Base-by-base conservation (phyloP, 2,888 invertebrate species). In the Epirrhoe alternata region DNA sequence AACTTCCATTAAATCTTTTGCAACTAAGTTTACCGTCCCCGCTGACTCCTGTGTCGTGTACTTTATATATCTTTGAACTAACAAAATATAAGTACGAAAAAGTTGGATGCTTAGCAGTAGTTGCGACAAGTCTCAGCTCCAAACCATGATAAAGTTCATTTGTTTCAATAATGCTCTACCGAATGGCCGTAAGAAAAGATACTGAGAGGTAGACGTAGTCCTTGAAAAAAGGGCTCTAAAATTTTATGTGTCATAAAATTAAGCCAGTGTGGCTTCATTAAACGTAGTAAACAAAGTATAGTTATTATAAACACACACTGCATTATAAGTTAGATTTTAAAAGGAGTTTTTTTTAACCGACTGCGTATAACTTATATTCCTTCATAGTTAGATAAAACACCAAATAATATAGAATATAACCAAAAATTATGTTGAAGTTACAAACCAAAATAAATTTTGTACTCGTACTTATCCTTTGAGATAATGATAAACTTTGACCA, bases 1-100 rank as follows among this genome's bases (percentile, higher is more conserved):
- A 90, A 89, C 90, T 92, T 91, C 92, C 88, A 92, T 92, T 90
- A 92, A 92, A 91, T 92, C 92, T 92, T 92, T 91, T 86, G 89
- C 88, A 89, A 91, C 90, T 82, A 88, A 90, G 85, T 90, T 87
- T 79, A 72, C 73, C 85, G 84, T 85, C 86, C 82, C 79, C 76
- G 77, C 83, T 85, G 86, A 86, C 86, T 89, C 83, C 78, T 82
- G 84, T 82, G 78, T 81, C 61, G 68, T 66, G 66, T 66, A 64
- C 68, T 64, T 63, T 64, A 67, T 66, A 70, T 66, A 70, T 69
- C 57, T 68, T 66, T 68, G 56, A 68, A 74, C 71, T 68, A 71
- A 69, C 73, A 69, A 66, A 68, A 71, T 64, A 72, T 64, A 59
- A 68, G 62, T 64, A 71, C 64, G 60, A 67, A 68, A 70, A 71